phyloP scores from a whole-genome alignment of 2,888 invertebrate species.

The Dioctria rufipes region DNA sequence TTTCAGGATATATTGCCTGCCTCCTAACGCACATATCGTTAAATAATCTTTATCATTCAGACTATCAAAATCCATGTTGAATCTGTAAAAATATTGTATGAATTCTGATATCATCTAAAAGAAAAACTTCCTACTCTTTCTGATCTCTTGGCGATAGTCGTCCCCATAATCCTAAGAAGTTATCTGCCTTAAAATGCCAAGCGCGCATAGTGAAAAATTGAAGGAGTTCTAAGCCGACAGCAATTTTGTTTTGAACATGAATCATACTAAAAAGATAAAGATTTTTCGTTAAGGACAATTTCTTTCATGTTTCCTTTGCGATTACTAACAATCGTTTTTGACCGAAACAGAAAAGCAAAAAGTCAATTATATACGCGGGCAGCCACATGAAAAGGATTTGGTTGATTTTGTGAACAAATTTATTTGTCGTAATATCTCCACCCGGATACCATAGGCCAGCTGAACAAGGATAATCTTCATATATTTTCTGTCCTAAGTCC shows the following conservation, averaged over 20 bases:
- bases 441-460: slow-evolving; percentile 90
- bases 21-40: slow-evolving; percentile 84
- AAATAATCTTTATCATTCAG: slow-evolving; percentile 77
- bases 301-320: no score
- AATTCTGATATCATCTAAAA: not conserved
- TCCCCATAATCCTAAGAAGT: slow-evolving; percentile 73
- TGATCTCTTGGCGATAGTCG: slow-evolving; percentile 71
- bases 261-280: slow-evolving; percentile 77
- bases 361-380: slow-evolving; percentile 87
- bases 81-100: slow-evolving; percentile 62
- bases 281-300: no score
- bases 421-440: slow-evolving; percentile 80
- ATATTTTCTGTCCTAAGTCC: slow-evolving; percentile 79
- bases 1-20: slow-evolving; percentile 88
- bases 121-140: slow-evolving; percentile 54
- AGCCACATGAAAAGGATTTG: slow-evolving; percentile 84
- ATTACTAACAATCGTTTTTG: slow-evolving; percentile 75
- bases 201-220: slow-evolving; percentile 92
- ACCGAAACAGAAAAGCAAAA: slow-evolving; percentile 81
- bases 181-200: slow-evolving; percentile 86
- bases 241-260: slow-evolving; percentile 81
- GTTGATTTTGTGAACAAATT: slow-evolving; percentile 78
- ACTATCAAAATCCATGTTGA: slow-evolving; percentile 68
- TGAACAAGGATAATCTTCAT: slow-evolving; percentile 85
- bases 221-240: slow-evolving; percentile 83